Evolutionary conservation across 2,888 invertebrate species (phyloP), one percentile per base, ranked within the genome.

Genomic region (Scaptomyza cyrtandrae): DNA sequence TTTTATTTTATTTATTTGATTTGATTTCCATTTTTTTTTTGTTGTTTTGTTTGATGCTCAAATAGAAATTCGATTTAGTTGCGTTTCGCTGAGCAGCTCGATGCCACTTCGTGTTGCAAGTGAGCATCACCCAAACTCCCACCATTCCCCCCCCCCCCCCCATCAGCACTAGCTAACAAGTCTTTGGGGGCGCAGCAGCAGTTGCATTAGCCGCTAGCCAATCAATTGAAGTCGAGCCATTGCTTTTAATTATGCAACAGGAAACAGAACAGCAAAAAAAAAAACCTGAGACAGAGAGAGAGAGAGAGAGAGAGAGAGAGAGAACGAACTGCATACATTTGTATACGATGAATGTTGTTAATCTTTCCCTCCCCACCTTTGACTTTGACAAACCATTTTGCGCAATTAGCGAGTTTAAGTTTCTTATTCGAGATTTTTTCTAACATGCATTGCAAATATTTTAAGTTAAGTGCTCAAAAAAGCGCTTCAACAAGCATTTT

Each of bases 61-160:
- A 87, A 84, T 67, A 55, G 67, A 80, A 84, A 71, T 87, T 80
- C 65, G 65, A 76, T 75, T 80, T 46, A 53, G 59, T 48, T 75
- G 59, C 76, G 71, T 41, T 43, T 56, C 64, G 45, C 37, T 73
- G 41, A 43, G 37, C 16, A 57, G 54, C 57, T 9, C 6, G 66
- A 72, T 76, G 49, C 60, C 60, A 57, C 66, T 61, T 59, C 53
- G 56, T 14, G 37, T 68, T 78, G 68, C 69, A 66, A 24, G 24
- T 3, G 19, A 2, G 19, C 24, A n/a, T n/a, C n/a, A n/a, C n/a
- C n/a, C n/a, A n/a, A n/a, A n/a, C n/a, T n/a, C n/a, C n/a, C n/a
- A n/a, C n/a, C n/a, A n/a, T n/a, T n/a, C 24, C 24, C 24, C 5
- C 24, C 24, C 24, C 24, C 24, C 29, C 29, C 7, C 29, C 29